Evolutionary conservation across 2,888 invertebrate genomes (phyloP).

Genomic region (Lasioglossum oenotherae): DNA sequence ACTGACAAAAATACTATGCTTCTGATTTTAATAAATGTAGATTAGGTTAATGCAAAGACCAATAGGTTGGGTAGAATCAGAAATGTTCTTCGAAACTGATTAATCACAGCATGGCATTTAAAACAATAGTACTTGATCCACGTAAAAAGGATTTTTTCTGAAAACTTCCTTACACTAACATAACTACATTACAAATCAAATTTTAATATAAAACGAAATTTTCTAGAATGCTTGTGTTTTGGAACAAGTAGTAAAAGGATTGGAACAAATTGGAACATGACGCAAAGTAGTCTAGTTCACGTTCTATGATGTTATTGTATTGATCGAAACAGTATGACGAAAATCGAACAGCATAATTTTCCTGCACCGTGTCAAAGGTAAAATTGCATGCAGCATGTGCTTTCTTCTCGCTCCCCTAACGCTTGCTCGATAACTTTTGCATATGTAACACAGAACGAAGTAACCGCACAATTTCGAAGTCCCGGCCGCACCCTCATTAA

Average conservation of each 20-base stretch:
- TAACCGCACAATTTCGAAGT: conserved; percentile 33
- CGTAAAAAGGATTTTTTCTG: no score
- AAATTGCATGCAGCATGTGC: conserved; percentile 27
- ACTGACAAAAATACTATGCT: no score
- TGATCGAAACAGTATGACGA: neutral
- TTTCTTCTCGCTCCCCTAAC: conserved; percentile 5
- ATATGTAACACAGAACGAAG: conserved; percentile 11
- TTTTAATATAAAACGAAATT: no score
- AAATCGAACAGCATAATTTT: neutral
- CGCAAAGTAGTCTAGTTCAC: neutral
- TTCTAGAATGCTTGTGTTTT: neutral
- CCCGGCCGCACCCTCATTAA: conserved; percentile 23
- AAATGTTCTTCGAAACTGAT: no score
- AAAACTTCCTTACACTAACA: no score
- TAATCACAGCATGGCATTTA: no score
- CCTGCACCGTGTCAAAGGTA: neutral
- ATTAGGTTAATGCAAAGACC: no score
- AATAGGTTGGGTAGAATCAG: no score
- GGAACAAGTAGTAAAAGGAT: neutral
- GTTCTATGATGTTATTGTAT: neutral
- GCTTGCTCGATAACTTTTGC: conserved; percentile 21
- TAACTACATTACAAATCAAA: no score
- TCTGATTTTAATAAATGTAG: no score
- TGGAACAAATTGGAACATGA: neutral
- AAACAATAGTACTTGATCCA: no score